These are phyloP conservation scores for Aspidoscelis tigris DNA, from an alignment of 2,113 vertebrate species.

Conservation along the genomic window DNA sequence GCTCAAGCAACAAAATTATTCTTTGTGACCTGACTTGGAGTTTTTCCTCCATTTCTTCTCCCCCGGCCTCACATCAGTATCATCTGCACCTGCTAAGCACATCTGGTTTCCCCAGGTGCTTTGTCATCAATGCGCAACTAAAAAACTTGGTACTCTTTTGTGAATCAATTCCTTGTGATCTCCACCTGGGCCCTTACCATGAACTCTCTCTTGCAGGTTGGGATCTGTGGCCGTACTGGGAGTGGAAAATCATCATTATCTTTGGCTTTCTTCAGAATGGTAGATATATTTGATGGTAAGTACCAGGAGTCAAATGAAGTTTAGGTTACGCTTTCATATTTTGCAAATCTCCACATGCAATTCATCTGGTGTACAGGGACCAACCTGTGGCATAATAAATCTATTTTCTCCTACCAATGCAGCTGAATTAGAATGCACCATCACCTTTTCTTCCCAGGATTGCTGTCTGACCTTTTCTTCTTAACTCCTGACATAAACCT, in stretches of 20 bases:
- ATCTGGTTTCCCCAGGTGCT: not conserved
- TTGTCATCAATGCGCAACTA: not conserved
- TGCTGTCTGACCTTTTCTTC: not conserved
- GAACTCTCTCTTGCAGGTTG: constrained; percentile 81
- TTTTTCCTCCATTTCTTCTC: too few species aligned
- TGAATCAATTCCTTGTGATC: not conserved
- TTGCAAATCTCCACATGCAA: not conserved
- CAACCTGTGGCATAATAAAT: not conserved
- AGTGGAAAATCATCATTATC: constrained; percentile 97
- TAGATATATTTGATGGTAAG: constrained; percentile 97
- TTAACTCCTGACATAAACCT: not conserved
- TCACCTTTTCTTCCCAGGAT: not conserved
- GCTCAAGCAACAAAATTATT: not conserved
- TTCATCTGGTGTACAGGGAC: not conserved
- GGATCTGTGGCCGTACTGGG: constrained; percentile 96
- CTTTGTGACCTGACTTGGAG: not conserved
- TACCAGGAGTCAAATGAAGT: constrained; percentile 14
- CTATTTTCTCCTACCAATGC: not conserved
- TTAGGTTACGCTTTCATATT: not conserved
- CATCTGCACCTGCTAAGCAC: too few species aligned
- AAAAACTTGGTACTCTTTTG: not conserved
- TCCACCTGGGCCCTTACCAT: not conserved
- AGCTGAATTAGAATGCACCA: not conserved
- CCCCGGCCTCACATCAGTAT: too few species aligned
- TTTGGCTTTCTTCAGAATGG: constrained; percentile 98